phyloP scores from a whole-genome alignment of 2,113 vertebrate genomes.

The Protobothrops mucrosquamatus region DNA sequence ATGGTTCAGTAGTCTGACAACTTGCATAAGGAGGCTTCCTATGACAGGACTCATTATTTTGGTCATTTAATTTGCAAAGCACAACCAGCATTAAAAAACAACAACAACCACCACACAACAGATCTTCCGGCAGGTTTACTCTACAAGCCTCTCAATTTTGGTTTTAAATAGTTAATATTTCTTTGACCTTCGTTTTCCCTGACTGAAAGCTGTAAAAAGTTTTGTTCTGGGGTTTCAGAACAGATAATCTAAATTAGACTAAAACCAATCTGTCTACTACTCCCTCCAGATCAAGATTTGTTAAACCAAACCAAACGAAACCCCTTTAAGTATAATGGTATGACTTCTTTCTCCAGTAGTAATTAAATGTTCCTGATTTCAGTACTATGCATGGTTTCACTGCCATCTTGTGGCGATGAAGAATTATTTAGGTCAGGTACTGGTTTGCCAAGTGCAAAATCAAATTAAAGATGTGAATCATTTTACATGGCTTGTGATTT shows the following conservation, averaged over 20 bases:
- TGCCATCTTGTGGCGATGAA: slow-evolving; percentile 61
- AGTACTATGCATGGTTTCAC: slow-evolving; percentile 47
- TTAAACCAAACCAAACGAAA: background rate
- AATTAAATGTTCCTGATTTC: background rate
- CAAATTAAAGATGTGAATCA: background rate
- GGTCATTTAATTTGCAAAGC: background rate
- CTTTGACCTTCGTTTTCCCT: background rate
- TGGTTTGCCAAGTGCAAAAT: background rate
- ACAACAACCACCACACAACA: no score
- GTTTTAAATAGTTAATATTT: fast-evolving
- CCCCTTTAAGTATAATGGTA: background rate
- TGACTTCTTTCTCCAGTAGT: fast-evolving
- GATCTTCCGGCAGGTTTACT: background rate
- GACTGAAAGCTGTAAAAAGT: background rate
- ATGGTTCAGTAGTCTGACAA: background rate
- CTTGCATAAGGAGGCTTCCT: background rate
- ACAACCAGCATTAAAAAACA: background rate
- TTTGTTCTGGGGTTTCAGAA: background rate
- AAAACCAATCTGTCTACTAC: background rate
- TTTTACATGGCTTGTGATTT: background rate
- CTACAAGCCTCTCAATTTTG: background rate
- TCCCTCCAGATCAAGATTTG: fast-evolving
- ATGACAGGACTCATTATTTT: background rate
- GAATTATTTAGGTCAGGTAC: background rate
- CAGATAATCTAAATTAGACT: background rate